Base-by-base conservation (phyloP, 2,888 invertebrate genomes). In the Ophraella communa region DNA sequence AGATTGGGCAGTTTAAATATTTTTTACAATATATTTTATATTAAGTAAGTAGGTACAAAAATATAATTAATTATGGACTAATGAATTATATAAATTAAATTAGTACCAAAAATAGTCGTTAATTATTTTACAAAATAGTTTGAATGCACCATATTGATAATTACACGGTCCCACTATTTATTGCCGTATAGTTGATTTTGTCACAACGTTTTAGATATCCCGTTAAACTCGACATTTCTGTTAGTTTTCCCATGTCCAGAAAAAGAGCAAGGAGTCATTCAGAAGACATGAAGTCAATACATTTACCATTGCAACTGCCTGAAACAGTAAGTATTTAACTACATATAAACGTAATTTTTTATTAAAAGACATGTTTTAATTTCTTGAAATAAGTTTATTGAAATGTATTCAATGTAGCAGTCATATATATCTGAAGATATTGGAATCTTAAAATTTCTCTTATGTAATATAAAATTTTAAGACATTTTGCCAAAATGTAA, bases 261-360 rank as follows among this genome's bases (percentile, higher is more conserved):
- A 83, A 83, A 77, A 76, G 82, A 64, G 79, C 80, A 11, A 78
- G 81, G 71, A 82, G 81, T 71, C 77, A 79, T 59, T 81, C 81
- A 8, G 81, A 81, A 71, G 81, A 81, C 55, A 73, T 77, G 27
- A 68, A 77, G 59, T 68, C 73, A 11, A 21, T 58, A 18, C 54
- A 55, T 51, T 59, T 51, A 14, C 62, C 53, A 17, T 27, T 49
- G 17, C 65, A 63, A 21, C 54, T 62, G 20, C 51, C 62, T n/a
- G 55, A 58, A 27, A 33, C 62, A 51, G 60, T 66, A 23, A 63
- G 60, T 66, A 35, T 18, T 18, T 7, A 42, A 3, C 39, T 55
- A 42, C n/a, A n/a, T 33, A 55, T 4, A 42, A 35, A 5, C 10
- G 11, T 35, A 20, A 18, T 14, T 20, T 20, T 35, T 53, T 33